Conservation (phyloP, 2,888 invertebrate genomes). For the Listrodromus nycthemerus region DNA sequence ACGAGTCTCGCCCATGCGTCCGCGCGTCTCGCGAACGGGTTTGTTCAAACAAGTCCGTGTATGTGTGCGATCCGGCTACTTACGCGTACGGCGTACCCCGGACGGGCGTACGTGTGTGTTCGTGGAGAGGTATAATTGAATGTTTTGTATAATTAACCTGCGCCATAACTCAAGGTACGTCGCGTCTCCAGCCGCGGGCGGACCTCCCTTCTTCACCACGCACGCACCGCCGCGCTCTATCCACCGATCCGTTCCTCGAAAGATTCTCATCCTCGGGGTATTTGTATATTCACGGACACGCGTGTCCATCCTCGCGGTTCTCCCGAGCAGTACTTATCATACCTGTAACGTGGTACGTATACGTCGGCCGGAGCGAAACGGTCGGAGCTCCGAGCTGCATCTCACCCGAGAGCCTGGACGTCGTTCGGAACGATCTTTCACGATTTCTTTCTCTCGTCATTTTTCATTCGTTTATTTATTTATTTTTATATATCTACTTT, state of each 20-base stretch:
- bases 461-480: neutral
- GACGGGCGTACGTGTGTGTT: slow-evolving; percentile 67
- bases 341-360: slow-evolving; percentile 22
- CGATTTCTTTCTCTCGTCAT: slow-evolving; percentile 4
- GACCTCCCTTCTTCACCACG: slow-evolving; percentile 74
- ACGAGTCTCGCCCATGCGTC: slow-evolving; percentile 18
- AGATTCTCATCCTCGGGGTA: slow-evolving; percentile 70
- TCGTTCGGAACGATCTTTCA: slow-evolving; percentile 22
- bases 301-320: slow-evolving; percentile 65
- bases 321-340: slow-evolving; percentile 59
- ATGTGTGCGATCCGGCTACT: slow-evolving; percentile 28
- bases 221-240: slow-evolving; percentile 59
- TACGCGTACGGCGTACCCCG: slow-evolving; percentile 27
- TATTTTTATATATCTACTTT: neutral
- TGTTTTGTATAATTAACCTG: slow-evolving; percentile 85
- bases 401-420: neutral
- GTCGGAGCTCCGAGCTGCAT: slow-evolving; percentile 34
- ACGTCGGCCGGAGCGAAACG: slow-evolving; percentile 8
- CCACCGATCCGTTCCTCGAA: slow-evolving; percentile 54
- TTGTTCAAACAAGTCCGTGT: slow-evolving; percentile 52
- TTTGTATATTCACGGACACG: slow-evolving; percentile 79
- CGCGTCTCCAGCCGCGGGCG: slow-evolving; percentile 84
- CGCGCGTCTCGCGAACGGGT: slow-evolving; percentile 60
- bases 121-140: slow-evolving; percentile 83
- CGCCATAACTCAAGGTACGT: slow-evolving; percentile 84